Evolutionary conservation across 2,797 vertebrate species (phyloP).

Genomic region (Eospalax fontanierii): DNA sequence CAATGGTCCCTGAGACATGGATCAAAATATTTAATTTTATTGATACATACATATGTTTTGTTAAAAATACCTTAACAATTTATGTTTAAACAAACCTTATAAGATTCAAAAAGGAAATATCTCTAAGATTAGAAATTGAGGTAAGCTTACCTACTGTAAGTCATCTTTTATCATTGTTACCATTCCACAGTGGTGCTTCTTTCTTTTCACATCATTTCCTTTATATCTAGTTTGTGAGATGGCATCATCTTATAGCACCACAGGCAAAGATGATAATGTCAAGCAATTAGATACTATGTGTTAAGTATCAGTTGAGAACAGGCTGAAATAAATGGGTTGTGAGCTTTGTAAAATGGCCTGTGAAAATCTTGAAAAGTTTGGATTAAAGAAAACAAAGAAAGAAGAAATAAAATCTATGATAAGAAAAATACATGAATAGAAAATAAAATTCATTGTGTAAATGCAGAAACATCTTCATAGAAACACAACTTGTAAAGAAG

Average conservation of each 20-base stretch:
- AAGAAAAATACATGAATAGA: background rate
- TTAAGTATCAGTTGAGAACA: conserved; percentile 6
- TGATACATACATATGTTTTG: background rate
- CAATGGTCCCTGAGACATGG: too few species aligned
- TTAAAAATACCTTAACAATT: conserved; percentile 1
- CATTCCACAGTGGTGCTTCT: background rate
- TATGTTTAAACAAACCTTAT: conserved; percentile 3
- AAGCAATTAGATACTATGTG: background rate
- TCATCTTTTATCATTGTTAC: background rate
- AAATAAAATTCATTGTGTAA: background rate
- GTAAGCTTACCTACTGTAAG: background rate
- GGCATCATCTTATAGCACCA: background rate
- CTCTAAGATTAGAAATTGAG: background rate
- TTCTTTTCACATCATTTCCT: conserved; percentile 10
- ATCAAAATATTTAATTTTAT: background rate
- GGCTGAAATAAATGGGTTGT: background rate
- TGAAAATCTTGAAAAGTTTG: background rate
- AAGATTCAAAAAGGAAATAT: background rate
- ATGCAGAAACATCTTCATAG: background rate
- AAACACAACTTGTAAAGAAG: background rate
- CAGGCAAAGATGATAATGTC: conserved; percentile 1
- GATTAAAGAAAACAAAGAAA: background rate
- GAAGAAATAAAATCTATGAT: background rate
- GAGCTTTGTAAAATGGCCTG: background rate
- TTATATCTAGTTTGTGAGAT: background rate